Percentiles rank a stretch among this genome's conserved stretches.
These are phyloP conservation scores for Strix occidentalis DNA, from an alignment of 2,797 vertebrate species.

Conservation along the genomic window DNA sequence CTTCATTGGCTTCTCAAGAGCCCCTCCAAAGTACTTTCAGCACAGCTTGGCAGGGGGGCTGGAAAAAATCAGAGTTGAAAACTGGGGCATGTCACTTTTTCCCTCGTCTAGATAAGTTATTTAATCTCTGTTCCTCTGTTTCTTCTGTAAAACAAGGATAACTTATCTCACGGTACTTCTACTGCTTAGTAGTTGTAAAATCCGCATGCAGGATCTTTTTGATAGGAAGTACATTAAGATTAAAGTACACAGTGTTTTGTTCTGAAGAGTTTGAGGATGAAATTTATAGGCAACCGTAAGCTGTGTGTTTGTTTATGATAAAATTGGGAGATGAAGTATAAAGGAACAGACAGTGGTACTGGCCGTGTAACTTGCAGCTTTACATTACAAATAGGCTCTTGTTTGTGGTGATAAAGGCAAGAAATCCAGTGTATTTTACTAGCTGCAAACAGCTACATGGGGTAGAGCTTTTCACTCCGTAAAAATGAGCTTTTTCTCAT, in stretches of 20 bases:
- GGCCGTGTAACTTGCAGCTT: conserved; percentile 29
- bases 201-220: conserved; percentile 38
- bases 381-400: conserved; percentile 52
- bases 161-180: conserved; percentile 33
- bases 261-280: conserved; percentile 60
- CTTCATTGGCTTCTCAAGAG: neutral
- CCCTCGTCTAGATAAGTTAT: conserved; percentile 3
- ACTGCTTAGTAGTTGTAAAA: conserved; percentile 42
- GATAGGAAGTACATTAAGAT: conserved; percentile 58
- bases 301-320: conserved; percentile 64
- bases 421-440: conserved; percentile 28
- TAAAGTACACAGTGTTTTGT: conserved; percentile 52
- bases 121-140: conserved; percentile 57
- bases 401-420: conserved; percentile 57
- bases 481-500: conserved; percentile 13
- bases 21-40: neutral
- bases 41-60: neutral
- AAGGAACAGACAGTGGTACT: conserved; percentile 46
- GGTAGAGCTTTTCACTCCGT: neutral
- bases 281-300: conserved; percentile 55
- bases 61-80: conserved; percentile 53
- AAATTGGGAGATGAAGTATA: conserved; percentile 58
- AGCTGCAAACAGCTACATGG: conserved; percentile 14
- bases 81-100: neutral
- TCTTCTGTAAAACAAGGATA: conserved; percentile 53